Percentiles rank a stretch among this genome's conserved stretches.
phyloP scores from a whole-genome alignment of 2,888 invertebrate genomes.

The Adelognathus sp. region DNA sequence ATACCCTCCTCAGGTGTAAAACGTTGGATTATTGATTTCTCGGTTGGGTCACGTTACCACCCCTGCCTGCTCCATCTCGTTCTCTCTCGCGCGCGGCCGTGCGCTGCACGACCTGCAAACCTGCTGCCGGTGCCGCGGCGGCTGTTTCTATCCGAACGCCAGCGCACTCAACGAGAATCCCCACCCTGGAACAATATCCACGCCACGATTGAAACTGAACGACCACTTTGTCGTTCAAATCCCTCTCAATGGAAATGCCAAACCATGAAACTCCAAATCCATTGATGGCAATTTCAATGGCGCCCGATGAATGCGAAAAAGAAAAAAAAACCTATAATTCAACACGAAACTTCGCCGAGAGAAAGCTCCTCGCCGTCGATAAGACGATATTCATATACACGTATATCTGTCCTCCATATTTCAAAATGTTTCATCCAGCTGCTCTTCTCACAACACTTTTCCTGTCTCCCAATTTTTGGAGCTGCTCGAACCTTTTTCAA shows the following conservation, averaged over 20 bases:
- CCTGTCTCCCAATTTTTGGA: background rate
- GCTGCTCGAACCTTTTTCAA: background rate
- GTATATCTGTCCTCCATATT: no score
- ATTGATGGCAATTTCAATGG: slow-evolving; percentile 4
- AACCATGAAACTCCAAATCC: background rate
- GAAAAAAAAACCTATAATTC: no score
- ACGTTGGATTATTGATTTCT: slow-evolving; percentile 70
- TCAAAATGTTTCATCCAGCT: background rate
- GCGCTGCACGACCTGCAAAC: slow-evolving; percentile 58
- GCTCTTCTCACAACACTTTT: background rate
- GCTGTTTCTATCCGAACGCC: slow-evolving; percentile 7
- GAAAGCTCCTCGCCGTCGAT: no score
- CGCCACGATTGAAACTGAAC: slow-evolving; percentile 7
- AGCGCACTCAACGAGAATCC: background rate
- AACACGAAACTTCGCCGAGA: no score
- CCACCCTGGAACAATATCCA: background rate
- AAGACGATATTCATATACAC: no score
- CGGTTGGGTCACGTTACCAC: slow-evolving; percentile 66
- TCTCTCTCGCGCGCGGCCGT: slow-evolving; percentile 22
- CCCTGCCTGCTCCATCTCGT: slow-evolving; percentile 31
- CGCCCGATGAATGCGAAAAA: background rate
- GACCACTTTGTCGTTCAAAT: background rate
- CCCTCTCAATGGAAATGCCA: background rate
- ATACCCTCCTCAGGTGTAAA: slow-evolving; percentile 65
- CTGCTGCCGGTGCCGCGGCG: slow-evolving; percentile 32